Evolutionary conservation across 2,797 vertebrate species (phyloP), one percentile per base, ranked within the genome.

Genomic region (Podargus strigoides): DNA sequence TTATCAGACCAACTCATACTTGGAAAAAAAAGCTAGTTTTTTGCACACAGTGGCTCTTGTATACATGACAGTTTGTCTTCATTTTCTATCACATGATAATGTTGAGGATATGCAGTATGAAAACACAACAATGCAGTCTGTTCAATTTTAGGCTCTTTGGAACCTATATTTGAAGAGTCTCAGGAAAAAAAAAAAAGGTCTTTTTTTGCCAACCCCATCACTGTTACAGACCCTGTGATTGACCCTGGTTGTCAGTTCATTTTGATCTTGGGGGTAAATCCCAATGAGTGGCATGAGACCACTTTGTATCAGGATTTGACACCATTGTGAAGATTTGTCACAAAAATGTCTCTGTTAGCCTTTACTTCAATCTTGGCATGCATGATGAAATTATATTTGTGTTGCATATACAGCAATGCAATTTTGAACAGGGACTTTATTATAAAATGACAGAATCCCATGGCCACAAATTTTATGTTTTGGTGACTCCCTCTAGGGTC

Each of bases 161-260:
- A 86, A 36, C 26, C 32, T 20, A 3, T 32, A 39, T 60, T 26
- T 68, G 21, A 82, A 46, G 32, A 72, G 5, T 17, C 16, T 74
- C 20, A 44, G 37, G 8, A 0, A 27, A 47, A 39, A 18, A 73
- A 64, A 39, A 5, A 21, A 7, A 14, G 1, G 4, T 3, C 2
- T 19, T 44, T 44, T 67, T 55, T 85, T 62, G 37, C 15, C 8
- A 37, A 4, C 15, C 10, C 53, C 20, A 69, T 53, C 8, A 41
- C 20, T 64, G 26, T 16, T 60, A 53, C 5, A 58, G 76, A 39
- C 16, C 66, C 49, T 62, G n/a, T 20, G 30, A 39, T 39, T 67
- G 7, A 34, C 34, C 81, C 9, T 8, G 9, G 11, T 7, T 42
- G 14, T 56, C n/a, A 36, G 19, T 9, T 86, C 9, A 20, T 74